phyloP scores from a whole-genome alignment of 2,113 vertebrate genomes.

The Diphyllodes magnificus region DNA sequence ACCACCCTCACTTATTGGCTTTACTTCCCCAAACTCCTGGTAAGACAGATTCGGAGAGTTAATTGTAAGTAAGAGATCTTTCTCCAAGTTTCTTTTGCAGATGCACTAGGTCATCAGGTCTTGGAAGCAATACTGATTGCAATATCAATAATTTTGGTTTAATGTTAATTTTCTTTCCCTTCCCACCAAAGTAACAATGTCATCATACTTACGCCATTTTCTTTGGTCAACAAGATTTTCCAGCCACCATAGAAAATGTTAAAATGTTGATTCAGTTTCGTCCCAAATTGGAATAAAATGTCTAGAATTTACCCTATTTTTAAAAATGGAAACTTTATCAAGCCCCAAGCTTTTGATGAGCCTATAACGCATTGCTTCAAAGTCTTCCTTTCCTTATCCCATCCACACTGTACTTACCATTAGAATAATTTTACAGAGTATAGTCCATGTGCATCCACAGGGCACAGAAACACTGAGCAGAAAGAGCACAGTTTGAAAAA shows the following conservation, averaged over 20 bases:
- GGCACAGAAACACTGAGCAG: background rate
- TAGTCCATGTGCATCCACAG: background rate
- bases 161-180: background rate
- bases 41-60: background rate
- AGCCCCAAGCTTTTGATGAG: background rate
- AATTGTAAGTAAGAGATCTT: background rate
- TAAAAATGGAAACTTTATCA: background rate
- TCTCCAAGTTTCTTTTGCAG: background rate
- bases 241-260: background rate
- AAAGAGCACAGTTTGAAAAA: background rate
- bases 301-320: background rate
- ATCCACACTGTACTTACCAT: background rate
- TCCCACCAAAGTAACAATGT: background rate
- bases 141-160: background rate
- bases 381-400: background rate
- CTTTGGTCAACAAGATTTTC: background rate
- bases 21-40: background rate
- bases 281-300: background rate
- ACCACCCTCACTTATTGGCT: background rate
- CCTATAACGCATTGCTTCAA: background rate
- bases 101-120: background rate
- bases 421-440: background rate
- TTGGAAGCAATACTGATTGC: background rate
- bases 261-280: background rate
- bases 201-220: background rate